These are phyloP conservation scores for Takifugu flavidus DNA, from an alignment of 2,113 vertebrate species.

Conservation along the genomic window DNA sequence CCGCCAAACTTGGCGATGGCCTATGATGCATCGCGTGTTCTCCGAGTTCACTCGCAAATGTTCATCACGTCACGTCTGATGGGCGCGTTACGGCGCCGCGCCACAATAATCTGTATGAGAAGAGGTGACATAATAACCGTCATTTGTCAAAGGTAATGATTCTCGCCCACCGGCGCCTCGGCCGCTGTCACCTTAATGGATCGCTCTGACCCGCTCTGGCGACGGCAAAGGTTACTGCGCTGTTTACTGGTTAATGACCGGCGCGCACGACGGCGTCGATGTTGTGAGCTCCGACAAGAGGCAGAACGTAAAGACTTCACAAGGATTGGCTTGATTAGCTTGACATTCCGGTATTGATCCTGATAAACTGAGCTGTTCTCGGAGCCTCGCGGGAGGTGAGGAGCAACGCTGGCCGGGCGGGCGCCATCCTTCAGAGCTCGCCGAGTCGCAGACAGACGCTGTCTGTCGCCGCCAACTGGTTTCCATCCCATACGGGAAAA, in stretches of 20 bases:
- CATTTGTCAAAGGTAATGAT: constrained; percentile 54
- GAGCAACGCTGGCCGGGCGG: no score
- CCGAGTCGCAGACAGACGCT: no score
- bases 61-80: constrained; percentile 31
- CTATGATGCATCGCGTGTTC: no score
- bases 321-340: no score
- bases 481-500: no score
- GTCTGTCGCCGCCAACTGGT: no score
- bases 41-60: not conserved
- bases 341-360: no score
- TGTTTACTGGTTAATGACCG: constrained; percentile 46
- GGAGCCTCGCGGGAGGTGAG: no score
- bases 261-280: constrained; percentile 2
- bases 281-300: constrained; percentile 11
- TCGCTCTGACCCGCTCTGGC: constrained; percentile 18
- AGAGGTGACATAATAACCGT: constrained; percentile 49
- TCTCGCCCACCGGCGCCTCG: constrained; percentile 33
- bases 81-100: constrained; percentile 2
- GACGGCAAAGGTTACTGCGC: constrained; percentile 25
- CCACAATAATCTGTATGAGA: constrained; percentile 39
- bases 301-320: no score
- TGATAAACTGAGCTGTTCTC: no score
- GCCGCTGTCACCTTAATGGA: constrained; percentile 33
- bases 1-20: no score
- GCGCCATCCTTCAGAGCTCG: no score